These are phyloP conservation scores for Gisinianus flammeolus DNA, from an alignment of 2,888 invertebrate genomes.

Conservation along the genomic window DNA sequence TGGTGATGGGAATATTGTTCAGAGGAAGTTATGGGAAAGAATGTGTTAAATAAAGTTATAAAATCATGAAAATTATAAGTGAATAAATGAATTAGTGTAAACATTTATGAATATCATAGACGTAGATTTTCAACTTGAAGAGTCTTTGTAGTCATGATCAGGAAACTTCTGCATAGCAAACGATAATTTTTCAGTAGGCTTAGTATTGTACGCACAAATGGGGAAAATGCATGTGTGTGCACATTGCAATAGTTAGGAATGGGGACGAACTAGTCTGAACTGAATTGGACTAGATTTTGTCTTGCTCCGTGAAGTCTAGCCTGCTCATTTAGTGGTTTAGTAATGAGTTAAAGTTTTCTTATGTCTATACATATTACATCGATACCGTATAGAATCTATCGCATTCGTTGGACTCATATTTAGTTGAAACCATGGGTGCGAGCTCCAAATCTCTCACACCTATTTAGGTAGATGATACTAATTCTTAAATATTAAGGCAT, in stretches of 20 bases:
- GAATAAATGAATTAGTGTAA: no score
- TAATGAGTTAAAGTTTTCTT: constrained; percentile 22
- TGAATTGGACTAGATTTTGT: constrained; percentile 31
- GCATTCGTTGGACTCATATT: not conserved
- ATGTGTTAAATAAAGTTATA: no score
- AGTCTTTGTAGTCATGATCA: no score
- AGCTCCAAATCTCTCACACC: constrained; percentile 20
- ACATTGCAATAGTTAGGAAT: not conserved
- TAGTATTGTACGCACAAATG: not conserved
- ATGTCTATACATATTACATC: not conserved
- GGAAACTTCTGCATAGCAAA: no score
- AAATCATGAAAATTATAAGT: no score
- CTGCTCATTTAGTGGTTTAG: not conserved
- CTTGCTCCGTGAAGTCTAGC: constrained; percentile 21
- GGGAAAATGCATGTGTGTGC: not conserved
- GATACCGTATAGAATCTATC: not conserved
- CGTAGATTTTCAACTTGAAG: no score
- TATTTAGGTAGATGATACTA: constrained; percentile 27
- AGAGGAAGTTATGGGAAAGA: no score
- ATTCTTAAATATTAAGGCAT: constrained; percentile 33
- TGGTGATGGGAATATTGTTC: no score
- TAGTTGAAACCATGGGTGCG: not conserved
- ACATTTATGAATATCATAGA: no score
- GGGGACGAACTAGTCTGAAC: constrained; percentile 25
- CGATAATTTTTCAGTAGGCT: no score